These are phyloP conservation scores for Distichodus sexfasciatus DNA, from an alignment of 2,797 vertebrate genomes.

Conservation along the genomic window DNA sequence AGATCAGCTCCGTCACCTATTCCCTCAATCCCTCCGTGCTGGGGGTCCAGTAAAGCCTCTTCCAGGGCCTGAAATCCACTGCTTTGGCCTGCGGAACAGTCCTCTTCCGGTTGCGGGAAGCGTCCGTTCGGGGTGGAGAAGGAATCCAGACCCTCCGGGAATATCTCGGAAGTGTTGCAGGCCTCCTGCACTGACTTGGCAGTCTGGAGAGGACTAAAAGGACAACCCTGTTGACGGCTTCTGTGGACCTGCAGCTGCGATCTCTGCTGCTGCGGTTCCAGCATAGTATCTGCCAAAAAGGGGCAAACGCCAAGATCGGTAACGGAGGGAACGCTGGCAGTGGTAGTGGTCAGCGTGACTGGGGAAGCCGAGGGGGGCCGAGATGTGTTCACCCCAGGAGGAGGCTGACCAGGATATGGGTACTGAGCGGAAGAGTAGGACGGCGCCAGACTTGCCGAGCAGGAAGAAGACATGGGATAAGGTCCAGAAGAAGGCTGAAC, in stretches of 20 bases:
- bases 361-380: conserved; percentile 78
- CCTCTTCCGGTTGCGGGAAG: conserved; percentile 79
- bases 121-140: conserved; percentile 70
- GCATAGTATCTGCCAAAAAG: conserved; percentile 79
- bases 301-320: conserved; percentile 82
- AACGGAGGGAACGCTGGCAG: conserved; percentile 71
- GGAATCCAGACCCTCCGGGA: conserved; percentile 84
- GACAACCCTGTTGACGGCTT: conserved; percentile 76
- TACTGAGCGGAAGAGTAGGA: conserved; percentile 82
- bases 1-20: conserved; percentile 85
- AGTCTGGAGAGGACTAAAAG: conserved; percentile 82
- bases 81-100: conserved; percentile 70
- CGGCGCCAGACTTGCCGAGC: conserved; percentile 77
- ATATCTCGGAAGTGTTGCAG: conserved; percentile 85
- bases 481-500: conserved; percentile 74
- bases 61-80: conserved; percentile 88
- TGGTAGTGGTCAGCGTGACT: conserved; percentile 73
- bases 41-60: conserved; percentile 82
- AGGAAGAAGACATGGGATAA: conserved; percentile 81
- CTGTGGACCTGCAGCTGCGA: conserved; percentile 66
- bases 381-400: conserved; percentile 76
- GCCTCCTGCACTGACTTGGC: conserved; percentile 82
- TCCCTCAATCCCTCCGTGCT: conserved; percentile 82
- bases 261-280: conserved; percentile 71
- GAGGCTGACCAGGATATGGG: conserved; percentile 84